A percentile compares a stretch with the other conserved stretches of the same genome.
These are phyloP conservation scores for Nerophis ophidion DNA, from an alignment of 2,113 vertebrate genomes.

Conservation along the genomic window DNA sequence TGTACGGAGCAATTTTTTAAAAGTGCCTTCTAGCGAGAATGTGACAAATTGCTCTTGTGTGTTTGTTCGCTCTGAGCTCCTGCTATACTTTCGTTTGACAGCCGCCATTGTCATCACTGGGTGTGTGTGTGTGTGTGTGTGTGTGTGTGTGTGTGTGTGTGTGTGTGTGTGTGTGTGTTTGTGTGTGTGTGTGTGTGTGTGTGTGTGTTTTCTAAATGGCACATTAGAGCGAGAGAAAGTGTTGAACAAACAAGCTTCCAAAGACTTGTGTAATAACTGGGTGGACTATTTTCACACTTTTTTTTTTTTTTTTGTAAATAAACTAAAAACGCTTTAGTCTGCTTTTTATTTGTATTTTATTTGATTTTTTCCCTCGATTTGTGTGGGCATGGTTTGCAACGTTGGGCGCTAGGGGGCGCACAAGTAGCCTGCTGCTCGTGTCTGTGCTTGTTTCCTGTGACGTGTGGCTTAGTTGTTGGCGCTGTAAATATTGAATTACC, in stretches of 20 bases:
- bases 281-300: no score
- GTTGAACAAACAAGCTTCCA: neutral
- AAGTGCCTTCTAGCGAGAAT: slow-evolving; percentile 60
- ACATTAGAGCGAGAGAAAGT: no score
- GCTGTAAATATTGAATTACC: slow-evolving; percentile 64
- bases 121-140: neutral
- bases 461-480: slow-evolving; percentile 66
- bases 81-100: slow-evolving; percentile 4
- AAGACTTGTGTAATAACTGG: neutral
- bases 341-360: neutral
- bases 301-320: neutral
- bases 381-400: slow-evolving; percentile 1
- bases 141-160: neutral
- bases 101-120: neutral
- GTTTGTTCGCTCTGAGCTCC: slow-evolving; percentile 54
- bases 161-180: neutral
- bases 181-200: no score
- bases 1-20: slow-evolving; percentile 62
- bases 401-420: neutral
- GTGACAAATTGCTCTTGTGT: slow-evolving; percentile 54
- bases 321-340: neutral
- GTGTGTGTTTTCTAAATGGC: no score
- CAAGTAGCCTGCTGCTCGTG: slow-evolving; percentile 20
- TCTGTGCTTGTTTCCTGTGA: slow-evolving; percentile 59
- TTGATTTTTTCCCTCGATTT: neutral